Base-by-base conservation (phyloP, 1,140 invertebrate species). In the Ectropis grisescens region DNA sequence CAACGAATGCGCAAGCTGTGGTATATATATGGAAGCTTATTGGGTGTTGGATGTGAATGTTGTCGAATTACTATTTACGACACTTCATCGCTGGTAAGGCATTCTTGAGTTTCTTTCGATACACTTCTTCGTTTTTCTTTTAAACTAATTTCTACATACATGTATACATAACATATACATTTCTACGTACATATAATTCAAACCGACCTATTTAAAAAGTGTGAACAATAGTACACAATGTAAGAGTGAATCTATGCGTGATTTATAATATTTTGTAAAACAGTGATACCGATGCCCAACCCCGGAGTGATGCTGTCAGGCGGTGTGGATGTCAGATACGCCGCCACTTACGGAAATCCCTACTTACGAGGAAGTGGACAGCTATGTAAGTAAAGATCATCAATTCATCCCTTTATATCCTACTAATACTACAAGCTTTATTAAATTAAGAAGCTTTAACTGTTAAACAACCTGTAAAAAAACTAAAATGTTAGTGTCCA, bases 281-380 rank as follows among this genome's bases (percentile, higher is more conserved):
- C 42, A 80, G 74, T 80, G 1, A 80, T 80, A 37, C 74, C 74
- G 4, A 58, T 76, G 58, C 46, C 56, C 1, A 68, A 58, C 29
- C 49, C 66, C n/a, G 66, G 59, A 29, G 61, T 70, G 0, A 31
- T 54, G 5, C 33, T 79, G 9, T 35, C 59, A 24, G 55, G 58
- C 8, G 89, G 83, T 43, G 89, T 93, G 38, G 93, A 96, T 61
- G 93, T 93, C 5, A 85, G 92, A 50, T 96, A 93, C 62, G 92
- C 91, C 22, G 93, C 93, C 23, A 90, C 91, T 1, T 96, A 96
- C 60, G 93, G 93, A 30, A 95, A 95, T 80, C 93, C 93, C 3
- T 95, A 94, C 78, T 83, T 95, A 41, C 85, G 92, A 75, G 65
- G 58, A 19, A 68, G 58, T 29, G 67, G 62, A 13, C 49, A 57